phyloP scores from a whole-genome alignment of 2,797 vertebrate species.

The Sebastes trivittatus region DNA sequence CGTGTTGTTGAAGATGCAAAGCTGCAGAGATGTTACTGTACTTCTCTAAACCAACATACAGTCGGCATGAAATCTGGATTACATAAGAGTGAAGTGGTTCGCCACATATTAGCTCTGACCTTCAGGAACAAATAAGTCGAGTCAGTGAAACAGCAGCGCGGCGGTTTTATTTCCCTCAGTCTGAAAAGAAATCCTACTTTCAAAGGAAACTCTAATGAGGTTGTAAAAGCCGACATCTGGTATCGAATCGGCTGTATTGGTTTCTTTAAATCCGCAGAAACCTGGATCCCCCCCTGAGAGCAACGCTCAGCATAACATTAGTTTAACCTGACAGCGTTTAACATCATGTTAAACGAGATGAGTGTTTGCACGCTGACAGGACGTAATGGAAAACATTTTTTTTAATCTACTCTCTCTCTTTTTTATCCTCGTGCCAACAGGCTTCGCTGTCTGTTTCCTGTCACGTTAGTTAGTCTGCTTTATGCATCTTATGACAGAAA shows the following conservation, averaged over 20 bases:
- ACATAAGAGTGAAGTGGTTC: background rate
- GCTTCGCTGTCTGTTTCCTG: background rate
- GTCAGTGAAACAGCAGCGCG: constrained; percentile 17
- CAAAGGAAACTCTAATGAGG: constrained; percentile 52
- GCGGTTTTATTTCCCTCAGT: constrained; percentile 16
- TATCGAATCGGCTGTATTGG: background rate
- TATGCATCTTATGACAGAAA: background rate
- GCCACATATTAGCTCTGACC: background rate
- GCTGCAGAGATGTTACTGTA: background rate
- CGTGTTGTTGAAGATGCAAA: background rate
- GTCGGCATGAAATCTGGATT: background rate
- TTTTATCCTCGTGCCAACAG: background rate
- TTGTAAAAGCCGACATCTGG: constrained; percentile 53
- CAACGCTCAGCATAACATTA: background rate
- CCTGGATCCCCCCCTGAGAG: constrained; percentile 6
- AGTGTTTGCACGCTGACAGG: background rate
- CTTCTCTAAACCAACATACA: background rate
- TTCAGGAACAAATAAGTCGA: background rate
- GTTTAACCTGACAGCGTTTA: constrained; percentile 10
- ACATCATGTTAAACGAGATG: background rate
- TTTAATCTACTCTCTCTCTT: background rate
- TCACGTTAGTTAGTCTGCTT: background rate
- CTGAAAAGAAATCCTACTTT: constrained; percentile 21
- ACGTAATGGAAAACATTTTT: constrained; percentile 4
- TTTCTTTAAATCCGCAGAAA: background rate